Base-by-base conservation (phyloP, 2,888 invertebrate genomes). In the Noctua janthe region DNA sequence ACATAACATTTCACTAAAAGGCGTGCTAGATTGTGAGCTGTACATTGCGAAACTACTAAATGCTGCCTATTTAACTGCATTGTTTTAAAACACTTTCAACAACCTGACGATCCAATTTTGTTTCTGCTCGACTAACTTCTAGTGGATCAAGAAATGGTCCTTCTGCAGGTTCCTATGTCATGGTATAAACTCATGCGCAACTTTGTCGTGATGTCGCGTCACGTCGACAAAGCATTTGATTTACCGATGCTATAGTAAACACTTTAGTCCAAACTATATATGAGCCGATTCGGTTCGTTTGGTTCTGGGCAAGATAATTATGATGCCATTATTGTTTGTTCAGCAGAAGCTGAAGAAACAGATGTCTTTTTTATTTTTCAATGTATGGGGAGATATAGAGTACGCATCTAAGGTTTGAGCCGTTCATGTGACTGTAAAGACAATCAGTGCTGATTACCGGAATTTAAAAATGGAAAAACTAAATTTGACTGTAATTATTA, bases 221-320 rank as follows among this genome's bases (percentile, higher is more conserved):
- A 87, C 87, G 89, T 90, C 91, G 87, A 92, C 93, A 92, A 92
- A 93, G 86, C 89, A 81, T 85, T 90, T 93, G 92, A 94, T 94
- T 93, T 93, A 94, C 78, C 54, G 72, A 75, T 29, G 64, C 76
- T 66, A 82, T 77, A 85, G 83, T 82, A 76, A 86, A 85, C 82
- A 83, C 87, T 86, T 87, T 88, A 88, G 87, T 89, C 88, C 87
- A 43, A 87, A 87, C 89, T 84, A 69, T 11, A 11, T 11, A 11
- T 76, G 67, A 78, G 74, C 69, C 15, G 43, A 84, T 78, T 76
- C n/a, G 54, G 59, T 69, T 54, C 35, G 23, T 76, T 86, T 39
- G 23, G 39, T 81, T 77, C 35, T 59, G 51, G 71, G 7, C 43
- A 59, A 51, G 17, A 73, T 69, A 39, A 39, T 5, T 39, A 35